Evolutionary conservation across 2,113 vertebrate genomes (phyloP), one percentile per base, ranked within the genome.

Genomic region (Fregata magnificens): DNA sequence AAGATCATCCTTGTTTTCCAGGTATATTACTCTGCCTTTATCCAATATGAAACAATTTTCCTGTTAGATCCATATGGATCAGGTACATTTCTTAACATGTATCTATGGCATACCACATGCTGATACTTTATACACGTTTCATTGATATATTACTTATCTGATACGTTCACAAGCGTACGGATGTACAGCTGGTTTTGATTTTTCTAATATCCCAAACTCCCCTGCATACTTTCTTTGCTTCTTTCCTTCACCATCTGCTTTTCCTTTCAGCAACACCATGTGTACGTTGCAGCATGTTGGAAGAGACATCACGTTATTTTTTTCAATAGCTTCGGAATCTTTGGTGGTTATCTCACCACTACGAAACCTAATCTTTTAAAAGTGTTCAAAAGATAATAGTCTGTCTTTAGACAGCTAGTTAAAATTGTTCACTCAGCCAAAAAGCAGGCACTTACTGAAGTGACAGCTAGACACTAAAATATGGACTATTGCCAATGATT

Each of bases 361-460:
- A 56, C 0, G 10, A 83, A 91, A 69, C 5, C 24, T 59, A 38
- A 58, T 55, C 9, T 74, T 96, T 86, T 40, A 24, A 26, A 94
- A 90, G 28, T 22, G 42, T 25, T 81, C 47, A 42, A 49, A 88
- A 82, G 59, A 67, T 62, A 83, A 73, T 0, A 77, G 45, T 45
- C 65, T 67, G 44, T 45, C 59, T 93, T 95, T 55, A 88, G 93
- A 81, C 38, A 92, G 67, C 59, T 90, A 95, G 42, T 92, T 92
- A 95, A 90, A 95, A 88, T 67, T 78, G 55, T 72, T 86, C 76
- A 78, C 26, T 88, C 79, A 86, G 76, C 82, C 71, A 92, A 92
- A 90, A 93, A 88, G 36, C 49, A 69, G 4, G 16, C 24, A 66
- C 42, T 80, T 77, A 69, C 47, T 58, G n/a, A 92, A 72, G 34